These are phyloP conservation scores for Pipra filicauda DNA, from an alignment of 2,113 vertebrate genomes.

Conservation along the genomic window DNA sequence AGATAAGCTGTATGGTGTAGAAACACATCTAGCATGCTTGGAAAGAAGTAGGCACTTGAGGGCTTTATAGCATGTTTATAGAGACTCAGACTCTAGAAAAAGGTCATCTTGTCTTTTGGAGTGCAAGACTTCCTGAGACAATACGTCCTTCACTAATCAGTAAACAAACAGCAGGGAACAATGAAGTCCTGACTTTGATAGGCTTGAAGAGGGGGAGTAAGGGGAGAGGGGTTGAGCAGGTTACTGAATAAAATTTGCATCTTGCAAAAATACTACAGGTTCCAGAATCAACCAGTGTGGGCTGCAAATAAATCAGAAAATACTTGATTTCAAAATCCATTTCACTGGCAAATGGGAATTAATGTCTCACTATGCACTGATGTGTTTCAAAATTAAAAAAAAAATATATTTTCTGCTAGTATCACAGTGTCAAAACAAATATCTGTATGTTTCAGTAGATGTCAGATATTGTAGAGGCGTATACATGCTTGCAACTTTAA, in stretches of 20 bases:
- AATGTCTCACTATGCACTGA: conserved; percentile 48
- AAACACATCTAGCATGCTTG: background rate
- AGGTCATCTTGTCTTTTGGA: background rate
- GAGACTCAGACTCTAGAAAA: background rate
- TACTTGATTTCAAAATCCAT: background rate
- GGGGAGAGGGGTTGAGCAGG: background rate
- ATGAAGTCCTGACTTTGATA: background rate
- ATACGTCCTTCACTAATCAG: background rate
- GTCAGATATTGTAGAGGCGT: conserved; percentile 23
- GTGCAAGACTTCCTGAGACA: background rate
- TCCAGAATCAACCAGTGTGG: background rate
- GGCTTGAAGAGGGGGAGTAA: background rate
- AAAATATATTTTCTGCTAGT: background rate
- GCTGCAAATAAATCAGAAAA: background rate
- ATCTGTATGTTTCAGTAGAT: conserved; percentile 54
- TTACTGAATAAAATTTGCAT: background rate
- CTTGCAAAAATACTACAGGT: background rate
- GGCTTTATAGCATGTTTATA: background rate
- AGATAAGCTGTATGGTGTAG: background rate
- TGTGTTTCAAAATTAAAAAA: background rate
- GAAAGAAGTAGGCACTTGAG: background rate
- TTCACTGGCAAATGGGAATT: conserved; percentile 44
- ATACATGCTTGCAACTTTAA: conserved; percentile 46
- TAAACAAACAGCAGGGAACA: background rate
- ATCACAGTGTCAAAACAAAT: conserved; percentile 63